Base-by-base conservation (phyloP, 2,113 vertebrate genomes). In the Sylvilagus bachmani region DNA sequence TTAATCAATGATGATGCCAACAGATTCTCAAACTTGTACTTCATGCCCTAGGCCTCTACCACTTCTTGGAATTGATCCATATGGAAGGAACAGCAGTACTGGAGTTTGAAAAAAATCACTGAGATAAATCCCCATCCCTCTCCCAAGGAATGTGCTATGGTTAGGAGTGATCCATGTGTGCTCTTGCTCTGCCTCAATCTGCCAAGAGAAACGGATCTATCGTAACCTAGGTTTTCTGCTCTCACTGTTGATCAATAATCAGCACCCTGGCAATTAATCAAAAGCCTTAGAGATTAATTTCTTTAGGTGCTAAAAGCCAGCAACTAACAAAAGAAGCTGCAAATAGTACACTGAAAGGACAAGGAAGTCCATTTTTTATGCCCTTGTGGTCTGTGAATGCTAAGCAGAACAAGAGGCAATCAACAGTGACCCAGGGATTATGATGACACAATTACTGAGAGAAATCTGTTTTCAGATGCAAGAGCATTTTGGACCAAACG, bases 171-270 rank as follows among this genome's bases (percentile, higher is more conserved):
- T 25, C 27, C 61, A 16, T 3, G n/a, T 33, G 33, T 0, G 38
- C 75, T 94, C 53, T 75, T 31, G 10, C 17, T 96, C 70, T 91
- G 16, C 12, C 77, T 10, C 0, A 0, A 0, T 27, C 29, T 85
- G 51, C 82, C 0, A 1, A 64, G 14, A 71, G 73, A 93, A 87
- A 27, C 6, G 0, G 74, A 58, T 10, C 71, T 87, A 93, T 10
- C 0, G 1, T 53, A 70, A 92, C 81, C 1, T 7, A 51, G 36
- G 36, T 82, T 95, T 97, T 95, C 55, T 96, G 10, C 58, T 95
- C n/a, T 95, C 31, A 80, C 36, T 16, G 55, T 1, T 53, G 69
- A 74, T 53, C 89, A 96, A 94, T 77, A 97, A 86, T 93, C 29
- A 70, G 0, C 31, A 33, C 61, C 33, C 29, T 10, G 27, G 74